Evolutionary conservation across 2,888 invertebrate genomes (phyloP), one percentile per base, ranked within the genome.

Genomic region (Amorpha juglandis): DNA sequence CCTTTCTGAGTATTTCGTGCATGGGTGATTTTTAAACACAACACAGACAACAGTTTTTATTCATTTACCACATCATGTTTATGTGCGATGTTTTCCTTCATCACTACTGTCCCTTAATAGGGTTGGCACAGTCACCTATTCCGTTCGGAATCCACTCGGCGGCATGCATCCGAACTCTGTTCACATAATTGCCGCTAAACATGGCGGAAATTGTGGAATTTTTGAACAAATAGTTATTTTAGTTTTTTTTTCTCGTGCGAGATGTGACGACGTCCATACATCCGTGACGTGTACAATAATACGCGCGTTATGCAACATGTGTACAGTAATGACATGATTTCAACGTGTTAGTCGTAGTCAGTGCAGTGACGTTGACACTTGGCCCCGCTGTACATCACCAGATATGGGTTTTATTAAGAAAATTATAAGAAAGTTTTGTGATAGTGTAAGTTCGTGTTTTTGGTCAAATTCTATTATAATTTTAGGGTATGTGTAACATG

Each of bases 121-220:
- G 38, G 38, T 16, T 42, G 42, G 42, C 58, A 42, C 16, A 19
- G 19, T 42, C 38, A 42, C 38, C 19, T 38, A 58, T 58, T 42
- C 58, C 38, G 19, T 19, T 12, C 12, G 58, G 38, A 58, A 42
- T 38, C 38, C 19, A 19, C 42, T 14, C 52, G 58, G 33, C 52
- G 48, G 68, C 62, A 67, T 63, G 52, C 68, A 11, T 47, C 33
- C 64, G 51, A 52, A 47, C 55, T 53, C 50, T 70, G 69, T 74
- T 72, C 73, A 73, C 72, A 70, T 58, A 63, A 67, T 66, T 67
- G 58, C 38, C 55, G 47, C 48, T 66, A 12, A 62, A 52, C 62
- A 47, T 35, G 74, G 69, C 79, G 84, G 84, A 82, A 83, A 78
- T 78, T 71, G 75, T 76, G 84, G 82, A 84, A 83, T 82, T 82